Base-by-base conservation (phyloP, 2,888 invertebrate species). In the Allacma fusca region DNA sequence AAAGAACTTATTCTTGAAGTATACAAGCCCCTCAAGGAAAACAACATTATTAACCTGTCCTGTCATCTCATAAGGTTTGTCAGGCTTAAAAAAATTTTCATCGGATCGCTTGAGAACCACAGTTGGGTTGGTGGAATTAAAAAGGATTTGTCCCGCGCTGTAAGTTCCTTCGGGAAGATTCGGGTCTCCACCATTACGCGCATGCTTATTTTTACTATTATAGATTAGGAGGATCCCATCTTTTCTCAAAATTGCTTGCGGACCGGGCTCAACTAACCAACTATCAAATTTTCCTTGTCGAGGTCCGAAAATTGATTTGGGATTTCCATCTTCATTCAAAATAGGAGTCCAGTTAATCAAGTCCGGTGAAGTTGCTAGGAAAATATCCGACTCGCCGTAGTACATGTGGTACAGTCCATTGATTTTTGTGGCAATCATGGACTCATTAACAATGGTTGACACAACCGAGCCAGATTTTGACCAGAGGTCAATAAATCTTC, bases 401-500 rank as follows among this genome's bases (percentile, higher is more conserved):
- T 81, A 81, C 83, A 83, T 83, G 79, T 78, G 81, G 44, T 79
- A 83, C 28, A 76, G 76, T 0, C 80, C 80, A 19, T 80, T 76
- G 26, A 83, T 78, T 44, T 72, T 75, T 5, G 28, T 16, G 4
- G 83, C 83, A 12, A 79, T 62, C 70, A 81, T 80, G 12, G 43
- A 73, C 5, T 28, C 68, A 24, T 21, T 19, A 4, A 40, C 26
- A 13, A 78, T 64, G 12, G n/a, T 65, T 7, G 80, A 78, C 7
- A 83, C 83, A 21, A 83, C 81, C 1, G 83, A 71, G 0, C 83
- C 83, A n/a, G 83, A 80, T 59, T 83, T 83, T n/a, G 81, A 81
- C 81, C 81, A 83, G 24, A 81, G 19, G 59, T 82, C 78, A 13
- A 77, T 24, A 12, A 76, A 79, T 7, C 16, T 24, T 0, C 79